Percentiles rank a stretch among this genome's conserved stretches.
These are phyloP conservation scores for Dryobates pubescens DNA, from an alignment of 2,797 vertebrate genomes.

Conservation along the genomic window DNA sequence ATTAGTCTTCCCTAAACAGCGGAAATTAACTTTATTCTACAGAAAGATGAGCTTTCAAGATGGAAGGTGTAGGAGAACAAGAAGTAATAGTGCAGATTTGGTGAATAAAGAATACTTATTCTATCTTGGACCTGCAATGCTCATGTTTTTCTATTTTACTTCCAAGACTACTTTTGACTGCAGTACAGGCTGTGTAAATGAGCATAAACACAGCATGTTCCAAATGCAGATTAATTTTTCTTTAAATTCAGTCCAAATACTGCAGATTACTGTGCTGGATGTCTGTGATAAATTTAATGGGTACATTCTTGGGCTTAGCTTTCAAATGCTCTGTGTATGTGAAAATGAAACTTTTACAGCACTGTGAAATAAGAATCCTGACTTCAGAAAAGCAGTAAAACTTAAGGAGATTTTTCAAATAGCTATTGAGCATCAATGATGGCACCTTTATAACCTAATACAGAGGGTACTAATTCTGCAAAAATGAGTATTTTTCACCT, in stretches of 20 bases:
- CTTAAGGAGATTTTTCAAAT: neutral
- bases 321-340: neutral
- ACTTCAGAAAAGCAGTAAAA: slow-evolving; percentile 11
- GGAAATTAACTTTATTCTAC: neutral
- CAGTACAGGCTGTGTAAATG: neutral
- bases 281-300: neutral
- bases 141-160: neutral
- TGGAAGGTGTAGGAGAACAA: neutral
- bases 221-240: neutral
- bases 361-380: neutral
- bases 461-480: neutral
- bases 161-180: neutral
- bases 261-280: neutral
- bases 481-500: neutral
- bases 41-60: neutral
- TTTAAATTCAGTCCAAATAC: neutral
- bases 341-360: slow-evolving; percentile 10
- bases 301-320: neutral
- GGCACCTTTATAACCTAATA: neutral
- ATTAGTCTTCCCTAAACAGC: neutral
- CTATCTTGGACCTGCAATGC: neutral
- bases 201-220: neutral
- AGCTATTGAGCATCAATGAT: neutral
- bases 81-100: neutral
- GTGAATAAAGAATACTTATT: neutral